phyloP scores from a whole-genome alignment of 64 coral and sea anemone genomes.

The Montipora foliosa region DNA sequence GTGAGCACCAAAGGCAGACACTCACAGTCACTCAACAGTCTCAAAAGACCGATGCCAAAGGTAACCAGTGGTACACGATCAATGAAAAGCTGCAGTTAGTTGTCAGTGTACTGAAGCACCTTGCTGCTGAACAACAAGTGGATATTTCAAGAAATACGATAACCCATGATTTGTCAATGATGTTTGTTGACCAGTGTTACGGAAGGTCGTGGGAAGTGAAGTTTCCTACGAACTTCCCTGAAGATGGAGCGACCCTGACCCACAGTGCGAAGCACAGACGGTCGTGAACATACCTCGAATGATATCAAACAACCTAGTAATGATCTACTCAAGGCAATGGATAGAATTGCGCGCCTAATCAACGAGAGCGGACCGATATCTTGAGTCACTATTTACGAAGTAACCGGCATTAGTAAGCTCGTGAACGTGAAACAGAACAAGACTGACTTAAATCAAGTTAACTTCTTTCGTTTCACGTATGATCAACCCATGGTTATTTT shows the following conservation, averaged over 20 bases:
- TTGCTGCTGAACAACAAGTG: background rate
- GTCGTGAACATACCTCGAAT: background rate
- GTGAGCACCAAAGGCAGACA: too few species aligned
- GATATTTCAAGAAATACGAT: background rate
- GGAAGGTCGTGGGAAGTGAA: background rate
- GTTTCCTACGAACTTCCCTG: background rate
- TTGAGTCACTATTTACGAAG: too few species aligned
- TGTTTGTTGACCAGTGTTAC: background rate
- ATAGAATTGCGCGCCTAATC: too few species aligned
- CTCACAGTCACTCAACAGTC: too few species aligned
- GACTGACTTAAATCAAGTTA: too few species aligned
- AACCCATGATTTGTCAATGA: conserved; percentile 2
- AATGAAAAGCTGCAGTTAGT: background rate
- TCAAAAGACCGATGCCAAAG: background rate
- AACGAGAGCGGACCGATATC: too few species aligned
- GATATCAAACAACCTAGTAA: too few species aligned
- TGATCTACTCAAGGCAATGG: too few species aligned
- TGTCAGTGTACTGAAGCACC: background rate
- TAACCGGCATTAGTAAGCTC: too few species aligned
- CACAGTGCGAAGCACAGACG: background rate
- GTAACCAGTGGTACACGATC: background rate
- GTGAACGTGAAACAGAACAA: too few species aligned
- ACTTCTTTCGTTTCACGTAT: too few species aligned
- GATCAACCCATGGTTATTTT: too few species aligned
- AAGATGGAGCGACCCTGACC: background rate